phyloP scores from a whole-genome alignment of 2,888 invertebrate genomes.

The Rapana venosa region DNA sequence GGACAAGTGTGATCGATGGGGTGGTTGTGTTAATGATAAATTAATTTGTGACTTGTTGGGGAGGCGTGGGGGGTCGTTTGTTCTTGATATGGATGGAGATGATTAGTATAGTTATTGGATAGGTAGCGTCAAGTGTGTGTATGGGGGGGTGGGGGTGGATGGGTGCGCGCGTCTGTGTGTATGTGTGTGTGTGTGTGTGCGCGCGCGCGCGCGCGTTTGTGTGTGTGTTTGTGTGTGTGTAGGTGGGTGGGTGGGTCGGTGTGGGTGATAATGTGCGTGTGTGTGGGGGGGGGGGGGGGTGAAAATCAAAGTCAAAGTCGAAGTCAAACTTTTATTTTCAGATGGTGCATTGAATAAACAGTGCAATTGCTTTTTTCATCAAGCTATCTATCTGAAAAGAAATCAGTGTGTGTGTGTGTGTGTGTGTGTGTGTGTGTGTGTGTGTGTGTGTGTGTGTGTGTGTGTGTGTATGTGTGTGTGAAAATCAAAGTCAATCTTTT shows the following conservation, averaged over 20 bases:
- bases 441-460: constrained; percentile 30
- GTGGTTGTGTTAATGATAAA: too few species aligned
- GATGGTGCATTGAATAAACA: too few species aligned
- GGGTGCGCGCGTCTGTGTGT: background rate
- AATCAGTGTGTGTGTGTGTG: constrained; percentile 9
- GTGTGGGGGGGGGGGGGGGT: too few species aligned
- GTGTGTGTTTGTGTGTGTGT: constrained; percentile 5
- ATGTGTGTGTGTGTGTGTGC: background rate
- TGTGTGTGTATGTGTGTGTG: background rate
- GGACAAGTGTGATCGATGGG: too few species aligned
- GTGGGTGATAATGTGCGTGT: background rate
- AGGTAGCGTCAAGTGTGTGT: background rate
- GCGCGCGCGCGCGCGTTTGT: constrained; percentile 3
- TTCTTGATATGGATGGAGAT: background rate
- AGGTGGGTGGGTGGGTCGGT: background rate
- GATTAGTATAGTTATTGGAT: background rate
- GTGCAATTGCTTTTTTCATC: too few species aligned
- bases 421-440: constrained; percentile 28
- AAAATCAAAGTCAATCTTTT: background rate
- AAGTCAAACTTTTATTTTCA: too few species aligned
- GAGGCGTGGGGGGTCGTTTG: background rate
- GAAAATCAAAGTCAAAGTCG: too few species aligned
- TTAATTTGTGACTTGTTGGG: too few species aligned
- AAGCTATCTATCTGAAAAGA: too few species aligned
- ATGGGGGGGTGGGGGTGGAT: background rate